Base-by-base conservation (phyloP, 2,113 vertebrate species). In the Neoarius graeffei region DNA sequence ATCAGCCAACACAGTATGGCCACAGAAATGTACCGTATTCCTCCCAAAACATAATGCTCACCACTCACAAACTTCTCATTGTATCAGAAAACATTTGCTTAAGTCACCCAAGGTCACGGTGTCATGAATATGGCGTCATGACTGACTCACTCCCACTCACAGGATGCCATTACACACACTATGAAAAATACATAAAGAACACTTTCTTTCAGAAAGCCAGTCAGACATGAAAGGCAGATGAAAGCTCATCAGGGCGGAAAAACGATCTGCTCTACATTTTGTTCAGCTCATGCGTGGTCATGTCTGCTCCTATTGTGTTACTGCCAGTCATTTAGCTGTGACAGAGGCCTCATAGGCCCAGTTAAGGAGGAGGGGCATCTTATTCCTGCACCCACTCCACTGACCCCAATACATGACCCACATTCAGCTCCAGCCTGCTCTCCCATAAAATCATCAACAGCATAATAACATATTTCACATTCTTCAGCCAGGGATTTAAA, bases 321-420 rank as follows among this genome's bases (percentile, higher is more conserved):
- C 14, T 92, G 89, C 88, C 89, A 89, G 89, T 81, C 88, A 89
- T 66, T 86, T 79, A 83, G 80, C 81, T 89, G 85, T 88, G 79
- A 91, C 85, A 88, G 84, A 89, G 86, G 89, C 25, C 82, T 85
- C 23, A 5, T 54, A 85, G 85, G 80, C 82, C 57, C 66, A 83
- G 81, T 20, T 73, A 17, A 79, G 83, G 67, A 71, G 83, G 84
- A 69, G 81, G 35, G 57, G 79, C 64, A 17, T 84, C 62, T 62
- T 83, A 48, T 71, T 87, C 86, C 89, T 88, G 85, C 88, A 88
- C 89, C 88, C 87, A 88, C 88, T 86, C 77, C 74, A 64, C 30
- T 91, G 87, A 90, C 88, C 90, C 87, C 42, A 89, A 91, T 90
- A 85, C 76, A 62, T 91, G 89, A 90, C 90, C 90, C 85, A 91